Base-by-base conservation (phyloP, 2,797 vertebrate genomes). In the Urophycis tenuis region DNA sequence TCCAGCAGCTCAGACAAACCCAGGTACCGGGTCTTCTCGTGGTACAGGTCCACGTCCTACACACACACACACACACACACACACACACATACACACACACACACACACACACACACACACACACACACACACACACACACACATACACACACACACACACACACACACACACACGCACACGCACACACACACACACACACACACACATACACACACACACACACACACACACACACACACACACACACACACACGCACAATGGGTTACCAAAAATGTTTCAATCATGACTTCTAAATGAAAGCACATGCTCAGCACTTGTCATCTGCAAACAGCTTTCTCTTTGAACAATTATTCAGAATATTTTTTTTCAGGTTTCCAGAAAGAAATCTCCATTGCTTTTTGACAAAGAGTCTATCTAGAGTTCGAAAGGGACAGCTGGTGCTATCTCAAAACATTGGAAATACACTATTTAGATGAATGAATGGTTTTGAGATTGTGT, bases 1-100 rank as follows among this genome's bases (percentile, higher is more conserved):
- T 99, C 96, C 71, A 98, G 92, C 78, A 99, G 95, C 88, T 99
- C 97, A 1, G 96, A 94, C 71, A 99, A 90, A 11, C 98, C 98
- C 74, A 97, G 98, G 90, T 99, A 99, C 77, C 95, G 95, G 31
- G 92, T 97, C 86, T 89, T 95, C 87, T 98, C 97, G 0, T 95
- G 94, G 80, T 97, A 99, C 73, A 98, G 88, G 81, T 98, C 96
- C 82, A 94, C 90, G 75, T 96, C 96, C 97, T 99, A 77, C 45
- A 74, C 87, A 79, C 49, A 75, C 3, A 84, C 36, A 81, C 53
- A 49, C 15, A 77, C 45, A 74, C 87, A 79, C 49, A 75, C 3
- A 84, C 36, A 81, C 53, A 49, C 15, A 77, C 45, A 74, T 86
- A 79, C 49, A 75, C 3, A 84, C 36, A 81, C 53, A 49, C 15